phyloP scores from a whole-genome alignment of 1,140 invertebrate genomes.

The Dreissena rostriformis region DNA sequence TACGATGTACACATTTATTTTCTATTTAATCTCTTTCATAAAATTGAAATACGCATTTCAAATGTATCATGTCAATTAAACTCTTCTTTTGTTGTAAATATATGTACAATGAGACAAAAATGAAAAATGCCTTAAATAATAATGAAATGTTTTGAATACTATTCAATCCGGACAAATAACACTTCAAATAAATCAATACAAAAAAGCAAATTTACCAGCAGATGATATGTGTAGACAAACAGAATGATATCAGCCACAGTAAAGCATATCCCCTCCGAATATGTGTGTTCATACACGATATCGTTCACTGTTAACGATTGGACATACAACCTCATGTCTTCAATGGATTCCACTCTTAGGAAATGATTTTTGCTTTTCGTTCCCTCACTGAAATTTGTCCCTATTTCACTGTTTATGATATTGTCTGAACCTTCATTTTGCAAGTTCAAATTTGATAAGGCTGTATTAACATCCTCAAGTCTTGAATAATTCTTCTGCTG shows the following conservation, averaged over 20 bases:
- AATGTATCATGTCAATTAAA: too few relatives aligned
- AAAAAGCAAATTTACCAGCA: constrained; percentile 82
- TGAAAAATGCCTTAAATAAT: background rate
- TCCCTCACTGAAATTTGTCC: background rate
- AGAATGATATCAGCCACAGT: constrained; percentile 93
- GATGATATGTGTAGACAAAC: constrained; percentile 87
- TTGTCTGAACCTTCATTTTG: background rate
- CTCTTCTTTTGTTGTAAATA: too few relatives aligned
- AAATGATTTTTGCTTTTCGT: background rate
- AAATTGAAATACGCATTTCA: too few relatives aligned
- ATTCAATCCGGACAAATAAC: constrained; percentile 7
- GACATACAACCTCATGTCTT: too few relatives aligned
- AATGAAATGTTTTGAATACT: background rate
- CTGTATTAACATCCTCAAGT: background rate
- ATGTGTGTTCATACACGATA: constrained; percentile 84
- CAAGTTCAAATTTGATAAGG: too few relatives aligned
- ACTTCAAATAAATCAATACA: background rate
- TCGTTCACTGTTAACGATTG: constrained; percentile 61
- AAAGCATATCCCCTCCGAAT: constrained; percentile 91
- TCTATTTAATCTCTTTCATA: too few relatives aligned
- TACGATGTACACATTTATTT: too few relatives aligned
- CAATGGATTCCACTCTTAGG: too few relatives aligned
- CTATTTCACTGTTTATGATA: background rate
- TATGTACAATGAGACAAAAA: background rate
- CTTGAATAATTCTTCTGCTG: constrained; percentile 26